Evolutionary conservation across 2,888 invertebrate species (phyloP).

Genomic region (Ophonus ardosiacus): DNA sequence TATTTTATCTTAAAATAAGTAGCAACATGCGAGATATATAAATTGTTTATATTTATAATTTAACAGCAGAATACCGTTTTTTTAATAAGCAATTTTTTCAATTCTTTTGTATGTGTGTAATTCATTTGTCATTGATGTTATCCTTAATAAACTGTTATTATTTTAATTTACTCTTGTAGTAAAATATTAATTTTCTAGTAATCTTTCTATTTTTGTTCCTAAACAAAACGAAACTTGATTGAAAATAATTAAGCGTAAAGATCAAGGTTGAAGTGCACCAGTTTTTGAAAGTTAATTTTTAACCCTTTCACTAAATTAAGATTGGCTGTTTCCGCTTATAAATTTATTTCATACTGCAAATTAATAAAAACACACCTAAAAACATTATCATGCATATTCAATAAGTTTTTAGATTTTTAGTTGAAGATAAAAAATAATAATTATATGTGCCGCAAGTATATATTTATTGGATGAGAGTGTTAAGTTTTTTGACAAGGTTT

Average conservation of each 20-base stretch:
- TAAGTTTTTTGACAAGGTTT: too few relatives aligned
- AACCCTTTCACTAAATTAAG: slow-evolving; percentile 41
- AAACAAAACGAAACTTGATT: not conserved
- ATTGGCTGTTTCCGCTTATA: slow-evolving; percentile 1
- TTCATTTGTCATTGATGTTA: slow-evolving; percentile 35
- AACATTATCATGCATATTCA: not conserved
- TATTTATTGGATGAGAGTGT: too few relatives aligned
- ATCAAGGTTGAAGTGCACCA: slow-evolving; percentile 45
- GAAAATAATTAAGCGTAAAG: slow-evolving; percentile 33
- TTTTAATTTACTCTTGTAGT: slow-evolving; percentile 13
- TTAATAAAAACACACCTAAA: slow-evolving; percentile 3
- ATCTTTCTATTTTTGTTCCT: slow-evolving; percentile 3
- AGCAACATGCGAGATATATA: not conserved
- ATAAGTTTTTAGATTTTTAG: slow-evolving; percentile 9
- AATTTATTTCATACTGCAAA: not conserved
- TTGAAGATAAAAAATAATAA: not conserved
- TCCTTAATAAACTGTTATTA: slow-evolving; percentile 35
- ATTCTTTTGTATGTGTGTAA: slow-evolving; percentile 29
- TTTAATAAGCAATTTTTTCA: not conserved
- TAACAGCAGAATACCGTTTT: slow-evolving; percentile 5
- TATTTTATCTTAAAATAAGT: not conserved
- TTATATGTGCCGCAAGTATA: too few relatives aligned
- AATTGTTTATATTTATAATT: slow-evolving; percentile 22
- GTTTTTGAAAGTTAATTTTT: slow-evolving; percentile 41
- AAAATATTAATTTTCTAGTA: slow-evolving; percentile 22